Evolutionary conservation across 2,113 vertebrate species (phyloP), one percentile per base, ranked within the genome.

Genomic region (Channa maculata): DNA sequence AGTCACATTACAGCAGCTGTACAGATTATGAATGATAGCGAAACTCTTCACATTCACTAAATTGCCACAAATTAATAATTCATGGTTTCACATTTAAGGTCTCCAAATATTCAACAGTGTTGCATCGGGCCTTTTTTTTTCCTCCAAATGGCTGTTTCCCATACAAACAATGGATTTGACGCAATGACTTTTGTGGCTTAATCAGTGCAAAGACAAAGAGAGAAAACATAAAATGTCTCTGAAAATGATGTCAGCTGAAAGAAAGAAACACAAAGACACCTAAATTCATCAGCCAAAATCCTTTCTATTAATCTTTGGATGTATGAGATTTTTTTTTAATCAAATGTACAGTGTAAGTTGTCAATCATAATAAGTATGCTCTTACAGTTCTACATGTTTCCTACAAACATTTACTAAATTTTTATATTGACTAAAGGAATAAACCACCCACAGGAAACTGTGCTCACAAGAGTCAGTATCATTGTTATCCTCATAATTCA

Each of bases 11-110:
- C 90, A 77, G 79, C 71, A 73, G 79, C 75, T 74, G 83, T 71
- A 68, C 85, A 92, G 92, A 92, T 93, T 92, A 93, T 92, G 87
- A 93, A 89, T 91, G 91, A 93, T 90, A 92, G 79, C 66, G 82
- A 87, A 91, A 91, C 78, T 89, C 78, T 90, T 92, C 85, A 88
- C 88, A 91, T 90, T 91, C 88, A 90, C 92, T 92, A 87, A 87
- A 88, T 79, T 85, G 79, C 78, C 79, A 63, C 55, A 62, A 74
- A 91, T 93, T 78, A 92, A 94, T 93, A 89, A 94, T 94, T 92
- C 75, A 94, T 87, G 15, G 51, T 66, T 81, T 92, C 51, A 86
- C 91, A 93, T 91, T 89, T 79, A 85, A 83, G 78, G 37, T 76
- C 68, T 83, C 54, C 15, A 87, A 89, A 92, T 86, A 89, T 88